A percentile compares a stretch with the other conserved stretches of the same genome.
These are phyloP conservation scores for Julus scandinavius DNA, from an alignment of 2,888 invertebrate genomes.

Conservation along the genomic window DNA sequence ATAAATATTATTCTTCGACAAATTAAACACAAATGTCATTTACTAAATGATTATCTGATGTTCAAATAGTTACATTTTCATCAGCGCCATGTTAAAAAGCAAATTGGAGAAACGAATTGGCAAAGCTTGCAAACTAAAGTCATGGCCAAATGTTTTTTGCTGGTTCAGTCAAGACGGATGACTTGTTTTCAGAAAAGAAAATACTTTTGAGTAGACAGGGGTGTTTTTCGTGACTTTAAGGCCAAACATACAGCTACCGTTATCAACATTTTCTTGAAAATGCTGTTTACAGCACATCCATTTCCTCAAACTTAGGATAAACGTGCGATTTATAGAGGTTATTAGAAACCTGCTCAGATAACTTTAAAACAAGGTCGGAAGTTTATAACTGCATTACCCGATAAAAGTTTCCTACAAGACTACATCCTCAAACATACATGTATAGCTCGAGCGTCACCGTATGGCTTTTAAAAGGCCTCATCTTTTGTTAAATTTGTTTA, in stretches of 20 bases:
- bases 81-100: too few relatives aligned
- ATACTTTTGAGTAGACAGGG: not conserved
- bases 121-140: not conserved
- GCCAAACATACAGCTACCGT: constrained; percentile 5
- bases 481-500: not conserved
- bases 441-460: not conserved
- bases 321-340: not conserved
- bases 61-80: too few relatives aligned
- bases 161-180: not conserved
- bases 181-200: not conserved
- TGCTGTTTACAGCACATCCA: not conserved
- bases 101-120: too few relatives aligned
- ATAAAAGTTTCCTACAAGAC: not conserved
- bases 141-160: not conserved
- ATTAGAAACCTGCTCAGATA: constrained; percentile 31
- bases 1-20: too few relatives aligned
- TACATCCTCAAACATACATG: not conserved
- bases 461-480: not conserved
- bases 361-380: constrained; percentile 44
- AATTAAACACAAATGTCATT: too few relatives aligned
- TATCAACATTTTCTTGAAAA: not conserved
- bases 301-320: constrained; percentile 38
- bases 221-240: not conserved
- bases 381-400: constrained; percentile 29
- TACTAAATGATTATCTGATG: too few relatives aligned